These are phyloP conservation scores for Thera britannica DNA, from an alignment of 2,888 invertebrate genomes.

Conservation along the genomic window DNA sequence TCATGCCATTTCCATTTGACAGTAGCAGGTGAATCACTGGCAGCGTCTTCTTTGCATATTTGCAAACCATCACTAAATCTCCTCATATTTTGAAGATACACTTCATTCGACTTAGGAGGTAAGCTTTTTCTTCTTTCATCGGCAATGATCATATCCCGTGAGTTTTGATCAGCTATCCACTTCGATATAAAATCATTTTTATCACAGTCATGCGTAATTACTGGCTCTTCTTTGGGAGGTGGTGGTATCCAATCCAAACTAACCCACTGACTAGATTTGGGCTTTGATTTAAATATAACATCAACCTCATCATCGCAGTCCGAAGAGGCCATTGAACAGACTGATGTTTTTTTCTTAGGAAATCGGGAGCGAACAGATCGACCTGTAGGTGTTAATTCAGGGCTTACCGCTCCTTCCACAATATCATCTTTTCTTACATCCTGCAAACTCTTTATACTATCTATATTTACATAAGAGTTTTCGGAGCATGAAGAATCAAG, in stretches of 20 bases:
- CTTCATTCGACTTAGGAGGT: conserved; percentile 80
- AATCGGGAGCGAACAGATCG: conserved; percentile 75
- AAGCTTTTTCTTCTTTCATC: conserved; percentile 80
- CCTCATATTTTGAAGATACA: conserved; percentile 80
- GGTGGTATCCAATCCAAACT: conserved; percentile 84
- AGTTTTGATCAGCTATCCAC: conserved; percentile 83
- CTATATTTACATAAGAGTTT: conserved; percentile 84
- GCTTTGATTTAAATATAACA: conserved; percentile 84
- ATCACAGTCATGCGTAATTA: conserved; percentile 81
- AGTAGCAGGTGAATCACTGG: conserved; percentile 80
- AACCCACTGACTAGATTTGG: conserved; percentile 85
- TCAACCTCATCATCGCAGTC: conserved; percentile 82
- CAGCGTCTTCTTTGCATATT: conserved; percentile 82
- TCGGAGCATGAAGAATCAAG: conserved; percentile 84
- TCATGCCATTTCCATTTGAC: conserved; percentile 83
- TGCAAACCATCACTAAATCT: conserved; percentile 81
- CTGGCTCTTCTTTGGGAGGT: conserved; percentile 80
- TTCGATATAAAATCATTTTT: conserved; percentile 83
- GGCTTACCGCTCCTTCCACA: conserved; percentile 59
- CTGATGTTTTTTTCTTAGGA: conserved; percentile 79
- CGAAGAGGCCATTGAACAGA: conserved; percentile 82
- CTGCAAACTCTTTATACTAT: conserved; percentile 81
- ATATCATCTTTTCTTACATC: conserved; percentile 79
- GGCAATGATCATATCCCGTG: conserved; percentile 72
- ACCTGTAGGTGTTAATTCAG: conserved; percentile 66